Percentiles rank a stretch among this genome's conserved stretches.
Evolutionary conservation across 1,140 invertebrate species (phyloP).

Genomic region (Magallana gigas): DNA sequence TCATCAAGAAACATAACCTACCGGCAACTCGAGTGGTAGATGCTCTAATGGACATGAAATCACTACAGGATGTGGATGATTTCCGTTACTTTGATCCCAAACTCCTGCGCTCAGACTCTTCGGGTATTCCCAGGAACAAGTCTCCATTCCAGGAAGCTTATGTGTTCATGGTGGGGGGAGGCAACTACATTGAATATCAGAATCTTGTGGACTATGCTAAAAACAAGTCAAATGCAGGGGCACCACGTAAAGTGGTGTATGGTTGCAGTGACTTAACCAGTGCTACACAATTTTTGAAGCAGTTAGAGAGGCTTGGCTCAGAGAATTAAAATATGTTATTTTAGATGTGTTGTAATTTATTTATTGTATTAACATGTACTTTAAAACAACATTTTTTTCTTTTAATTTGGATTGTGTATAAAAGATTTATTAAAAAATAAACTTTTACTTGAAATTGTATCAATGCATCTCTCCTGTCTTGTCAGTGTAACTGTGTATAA

Average conservation of each 20-base stretch:
- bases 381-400: too few species aligned
- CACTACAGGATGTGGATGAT: conserved; percentile 89
- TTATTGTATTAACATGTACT: too few species aligned
- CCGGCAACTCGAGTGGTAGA: conserved; percentile 95
- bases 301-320: conserved; percentile 82
- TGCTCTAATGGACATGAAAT: conserved; percentile 92
- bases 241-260: conserved; percentile 92
- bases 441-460: too few species aligned
- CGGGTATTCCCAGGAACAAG: conserved; percentile 76
- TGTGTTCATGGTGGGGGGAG: conserved; percentile 98
- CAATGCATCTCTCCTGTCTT: too few species aligned
- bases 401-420: too few species aligned
- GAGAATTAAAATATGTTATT: conserved; percentile 57
- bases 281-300: conserved; percentile 94
- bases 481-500: too few species aligned
- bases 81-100: conserved; percentile 96
- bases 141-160: conserved; percentile 84
- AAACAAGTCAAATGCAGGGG: conserved; percentile 82
- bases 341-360: too few species aligned
- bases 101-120: conserved; percentile 86
- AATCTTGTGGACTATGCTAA: conserved; percentile 97
- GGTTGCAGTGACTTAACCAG: conserved; percentile 96
- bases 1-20: conserved; percentile 97
- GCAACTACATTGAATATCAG: conserved; percentile 99
- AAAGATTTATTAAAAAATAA: too few species aligned